These are phyloP conservation scores for Oreohelix idahoensis DNA, from an alignment of 1,140 invertebrate genomes.

Conservation along the genomic window DNA sequence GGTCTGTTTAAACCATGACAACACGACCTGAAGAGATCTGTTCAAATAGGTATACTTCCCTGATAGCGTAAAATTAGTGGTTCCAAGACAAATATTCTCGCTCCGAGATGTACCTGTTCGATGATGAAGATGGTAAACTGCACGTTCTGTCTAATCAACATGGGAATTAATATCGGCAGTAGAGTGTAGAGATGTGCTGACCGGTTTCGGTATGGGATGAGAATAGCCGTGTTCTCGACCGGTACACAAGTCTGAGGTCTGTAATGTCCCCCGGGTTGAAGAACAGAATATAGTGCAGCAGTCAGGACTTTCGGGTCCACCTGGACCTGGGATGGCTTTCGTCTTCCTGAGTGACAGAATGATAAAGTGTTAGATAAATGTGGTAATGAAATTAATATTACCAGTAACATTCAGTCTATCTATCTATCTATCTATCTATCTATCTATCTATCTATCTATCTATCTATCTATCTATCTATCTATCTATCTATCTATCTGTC, in stretches of 20 bases:
- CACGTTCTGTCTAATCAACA: slow-evolving; percentile 56
- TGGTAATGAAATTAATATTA: too few relatives aligned
- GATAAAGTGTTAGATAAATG: too few relatives aligned
- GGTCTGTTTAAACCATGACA: too few relatives aligned
- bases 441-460: too few relatives aligned
- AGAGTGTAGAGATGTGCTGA: slow-evolving; percentile 70
- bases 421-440: too few relatives aligned
- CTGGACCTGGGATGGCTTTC: neutral
- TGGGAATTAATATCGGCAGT: slow-evolving; percentile 56
- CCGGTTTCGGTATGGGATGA: slow-evolving; percentile 65
- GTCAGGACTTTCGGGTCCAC: neutral
- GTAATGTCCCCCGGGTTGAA: slow-evolving; percentile 80
- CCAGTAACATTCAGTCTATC: too few relatives aligned
- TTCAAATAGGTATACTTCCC: too few relatives aligned
- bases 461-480: too few relatives aligned
- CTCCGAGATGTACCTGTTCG: slow-evolving; percentile 61
- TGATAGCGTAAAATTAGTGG: too few relatives aligned
- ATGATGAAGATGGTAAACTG: slow-evolving; percentile 62
- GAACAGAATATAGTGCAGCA: neutral
- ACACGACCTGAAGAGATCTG: too few relatives aligned
- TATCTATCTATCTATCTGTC: too few relatives aligned
- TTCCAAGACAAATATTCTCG: too few relatives aligned
- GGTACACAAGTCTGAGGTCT: slow-evolving; percentile 82
- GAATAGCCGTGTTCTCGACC: slow-evolving; percentile 75
- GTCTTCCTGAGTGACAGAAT: neutral